Evolutionary conservation across 2,797 vertebrate genomes (phyloP), one percentile per base, ranked within the genome.

Genomic region (Myiotriccus ornatus): DNA sequence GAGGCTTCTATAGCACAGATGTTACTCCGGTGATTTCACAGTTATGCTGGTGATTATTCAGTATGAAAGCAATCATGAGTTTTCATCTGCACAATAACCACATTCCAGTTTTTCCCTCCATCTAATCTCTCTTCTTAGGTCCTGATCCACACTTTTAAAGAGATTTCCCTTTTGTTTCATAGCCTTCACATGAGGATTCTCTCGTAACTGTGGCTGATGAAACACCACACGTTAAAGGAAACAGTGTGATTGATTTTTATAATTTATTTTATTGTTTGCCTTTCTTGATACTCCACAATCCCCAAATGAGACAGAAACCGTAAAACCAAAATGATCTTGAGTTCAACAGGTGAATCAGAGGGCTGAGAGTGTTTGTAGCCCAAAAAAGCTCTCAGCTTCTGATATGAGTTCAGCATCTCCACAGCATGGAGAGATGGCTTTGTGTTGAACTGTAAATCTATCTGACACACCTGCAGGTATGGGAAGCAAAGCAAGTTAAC

Each of bases 21-120:
- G 52, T 77, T 90, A 64, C 47, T 73, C 55, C 78, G 59, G 28
- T 84, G 76, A 90, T 94, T 92, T 94, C 81, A 62, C 47, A 84
- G 32, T 84, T 86, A 43, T 73, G 78, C 32, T 84, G 43, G 19
- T 86, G 55, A 69, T 67, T 84, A 60, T 88, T 92, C 44, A 60
- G 34, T 67, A 46, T 79, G 44, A 82, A 93, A 93, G 14, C 37
- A 81, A 35, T 70, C 23, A 37, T 25, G 47, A 41, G 41, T 92
- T 92, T 89, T 69, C 69, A 82, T 65, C 83, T 73, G 35, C 28
- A 41, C 41, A 76, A 53, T 47, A 73, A 73, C 22, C 41, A 63
- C 81, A 76, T 76, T 88, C 32, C 1, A 1, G 12, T 41, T 62
- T 84, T 75, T 69, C 17, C 3, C 44, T 76, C 32, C 22, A 39